Base-by-base conservation (phyloP, 2,113 vertebrate species). In the Antechinus stuartii region DNA sequence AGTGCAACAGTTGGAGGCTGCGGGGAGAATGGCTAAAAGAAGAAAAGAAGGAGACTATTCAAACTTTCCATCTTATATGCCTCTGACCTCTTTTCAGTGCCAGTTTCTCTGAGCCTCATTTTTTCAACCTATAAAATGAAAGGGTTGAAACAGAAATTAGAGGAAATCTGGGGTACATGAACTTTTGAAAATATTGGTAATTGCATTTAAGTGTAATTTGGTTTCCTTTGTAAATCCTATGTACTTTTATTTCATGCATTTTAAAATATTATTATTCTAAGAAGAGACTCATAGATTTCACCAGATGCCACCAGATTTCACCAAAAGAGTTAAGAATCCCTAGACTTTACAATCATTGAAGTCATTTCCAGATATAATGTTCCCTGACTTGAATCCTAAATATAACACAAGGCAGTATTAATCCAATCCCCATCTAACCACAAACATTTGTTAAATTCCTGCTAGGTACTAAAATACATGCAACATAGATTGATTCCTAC, bases 11-110 rank as follows among this genome's bases (percentile, higher is more conserved):
- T 96, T 98, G 97, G 98, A 98, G 84, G 97, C 97, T 25, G 97
- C 94, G 55, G 98, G 98, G 93, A 99, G 98, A 91, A 99, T 94
- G 96, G 98, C 98, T 99, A n/a, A 94, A 97, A 96, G 54, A 97
- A 68, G 47, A 91, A 97, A 53, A 96, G 42, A 89, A 55, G 14
- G 55, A 47, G 89, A 84, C 49, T 0, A 2, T 93, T 89, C 49
- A 84, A 55, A 2, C 42, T 1, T 46, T 54, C 27, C 1, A 42
- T 35, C 14, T 50, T 54, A 46, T 30, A 10, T 25, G 19, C 47
- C 27, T 94, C 68, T 1, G 42, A 9, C 52, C 8, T 90, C 30
- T 52, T 42, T 84, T n/a, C 68, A 84, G 68, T 84, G n/a, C 19
- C 16, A 84, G 35, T 84, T 84, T 84, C 68, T 19, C 68, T 42